These are phyloP conservation scores for Lepidurus arcticus DNA, from an alignment of 1,140 invertebrate genomes.

Conservation along the genomic window DNA sequence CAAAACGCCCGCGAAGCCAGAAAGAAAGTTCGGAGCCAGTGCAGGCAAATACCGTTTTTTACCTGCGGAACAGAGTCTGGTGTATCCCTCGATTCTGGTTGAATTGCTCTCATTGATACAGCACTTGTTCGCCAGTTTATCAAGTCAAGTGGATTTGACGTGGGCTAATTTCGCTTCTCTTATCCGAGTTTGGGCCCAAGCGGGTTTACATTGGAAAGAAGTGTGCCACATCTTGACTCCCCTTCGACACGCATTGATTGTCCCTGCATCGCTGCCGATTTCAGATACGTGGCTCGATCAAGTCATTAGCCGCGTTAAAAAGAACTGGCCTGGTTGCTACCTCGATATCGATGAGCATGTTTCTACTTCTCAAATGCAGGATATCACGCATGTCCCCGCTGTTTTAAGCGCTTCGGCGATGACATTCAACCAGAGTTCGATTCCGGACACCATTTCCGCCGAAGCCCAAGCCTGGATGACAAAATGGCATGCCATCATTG, in stretches of 20 bases:
- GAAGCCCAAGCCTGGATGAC: constrained; percentile 17
- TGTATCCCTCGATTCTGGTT: neutral
- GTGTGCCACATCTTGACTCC: constrained; percentile 3
- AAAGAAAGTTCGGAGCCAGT: neutral
- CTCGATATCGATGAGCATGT: neutral
- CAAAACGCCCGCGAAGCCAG: neutral
- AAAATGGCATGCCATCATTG: neutral
- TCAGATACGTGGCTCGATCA: neutral
- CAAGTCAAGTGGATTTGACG: neutral
- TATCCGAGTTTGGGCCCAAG: constrained; percentile 2
- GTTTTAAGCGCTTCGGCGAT: neutral
- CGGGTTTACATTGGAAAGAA: constrained; percentile 7
- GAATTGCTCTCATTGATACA: neutral
- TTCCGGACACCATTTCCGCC: neutral
- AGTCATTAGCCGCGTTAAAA: neutral
- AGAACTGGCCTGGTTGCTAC: constrained; percentile 11
- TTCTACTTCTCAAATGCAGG: neutral
- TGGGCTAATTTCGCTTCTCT: neutral
- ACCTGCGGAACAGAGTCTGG: constrained; percentile 13
- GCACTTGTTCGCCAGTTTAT: neutral
- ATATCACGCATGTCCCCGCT: neutral
- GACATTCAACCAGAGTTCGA: neutral
- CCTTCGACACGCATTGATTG: neutral
- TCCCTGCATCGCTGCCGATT: neutral
- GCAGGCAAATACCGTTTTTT: constrained; percentile 12